Base-by-base conservation (phyloP, 2,797 vertebrate genomes). In the Pseudochaenichthys georgianus region DNA sequence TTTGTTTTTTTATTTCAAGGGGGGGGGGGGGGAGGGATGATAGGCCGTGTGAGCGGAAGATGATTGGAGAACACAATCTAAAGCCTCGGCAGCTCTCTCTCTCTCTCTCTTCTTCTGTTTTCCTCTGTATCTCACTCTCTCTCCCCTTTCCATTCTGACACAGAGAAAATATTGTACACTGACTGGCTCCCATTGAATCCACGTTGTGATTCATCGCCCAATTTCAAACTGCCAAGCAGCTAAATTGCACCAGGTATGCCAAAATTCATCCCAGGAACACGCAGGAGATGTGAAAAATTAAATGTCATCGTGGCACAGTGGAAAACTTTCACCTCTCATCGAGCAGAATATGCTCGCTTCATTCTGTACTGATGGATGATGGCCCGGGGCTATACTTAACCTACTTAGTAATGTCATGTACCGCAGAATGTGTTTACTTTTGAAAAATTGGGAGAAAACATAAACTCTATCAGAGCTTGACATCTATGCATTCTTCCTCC, bases 321-420 rank as follows among this genome's bases (percentile, higher is more conserved):
- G 97, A 98, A 98, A 98, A 99, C 97, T 97, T 99, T 99, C 97
- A 98, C 97, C 97, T 99, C 97, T 97, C 96, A 97, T 96, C 96
- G 96, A 96, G 96, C 95, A 97, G 97, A 98, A 98, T 98, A 97
- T 97, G 97, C 96, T 97, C 94, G 89, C 89, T 94, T 93, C 96
- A 97, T 98, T 98, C 97, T 96, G 95, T 96, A 95, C 97, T 98
- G 97, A 98, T 98, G 96, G 97, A 98, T 98, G 96, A 96, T 95
- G 95, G 96, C 97, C 95, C 83, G 87, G 93, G 95, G 97, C 97
- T 97, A 97, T 98, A 97, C 97, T 98, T 98, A 98, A 98, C 97
- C 97, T 98, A 98, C 97, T 98, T 98, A 98, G 97, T 98, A 97
- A 98, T 98, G 97, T 98, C 97, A 97, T 97, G 97, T 98, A 97